Percentiles rank a stretch among this genome's conserved stretches.
Conservation (phyloP, 2,797 vertebrate species). For the Pelobates cultripes region DNA sequence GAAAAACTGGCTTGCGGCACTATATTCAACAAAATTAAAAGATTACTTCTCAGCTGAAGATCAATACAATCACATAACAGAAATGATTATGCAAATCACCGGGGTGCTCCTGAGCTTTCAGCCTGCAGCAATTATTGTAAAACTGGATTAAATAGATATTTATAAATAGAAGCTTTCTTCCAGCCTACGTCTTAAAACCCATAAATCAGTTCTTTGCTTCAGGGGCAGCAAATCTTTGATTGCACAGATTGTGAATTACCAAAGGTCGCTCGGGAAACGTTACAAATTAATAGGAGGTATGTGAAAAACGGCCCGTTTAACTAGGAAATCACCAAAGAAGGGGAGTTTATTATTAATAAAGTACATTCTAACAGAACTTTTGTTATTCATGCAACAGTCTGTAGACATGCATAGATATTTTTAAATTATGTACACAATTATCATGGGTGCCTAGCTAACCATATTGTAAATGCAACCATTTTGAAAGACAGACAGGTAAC, state of each 20-base stretch:
- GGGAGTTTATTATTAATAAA: constrained; percentile 1
- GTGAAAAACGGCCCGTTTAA: background rate
- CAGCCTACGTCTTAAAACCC: constrained; percentile 49
- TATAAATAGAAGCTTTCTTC: constrained; percentile 51
- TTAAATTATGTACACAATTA: no score
- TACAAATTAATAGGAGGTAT: constrained; percentile 19
- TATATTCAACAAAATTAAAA: constrained; percentile 50
- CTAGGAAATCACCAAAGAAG: background rate
- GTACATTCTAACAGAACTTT: background rate
- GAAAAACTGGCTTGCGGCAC: constrained; percentile 21
- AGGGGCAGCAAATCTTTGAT: constrained; percentile 39
- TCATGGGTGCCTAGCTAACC: no score
- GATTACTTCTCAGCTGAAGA: constrained; percentile 58
- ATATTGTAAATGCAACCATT: no score
- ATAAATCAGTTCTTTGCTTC: constrained; percentile 53
- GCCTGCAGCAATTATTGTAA: constrained; percentile 60
- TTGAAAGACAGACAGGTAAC: no score
- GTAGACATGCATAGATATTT: no score
- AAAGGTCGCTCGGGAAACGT: constrained; percentile 30
- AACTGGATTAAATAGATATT: constrained; percentile 55
- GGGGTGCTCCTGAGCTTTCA: constrained; percentile 59
- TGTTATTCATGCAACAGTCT: no score
- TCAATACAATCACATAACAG: constrained; percentile 65
- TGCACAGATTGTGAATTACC: constrained; percentile 35
- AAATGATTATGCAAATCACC: constrained; percentile 67